Base-by-base conservation (phyloP, 2,888 invertebrate genomes). In the Tanytarsus gracilentus region DNA sequence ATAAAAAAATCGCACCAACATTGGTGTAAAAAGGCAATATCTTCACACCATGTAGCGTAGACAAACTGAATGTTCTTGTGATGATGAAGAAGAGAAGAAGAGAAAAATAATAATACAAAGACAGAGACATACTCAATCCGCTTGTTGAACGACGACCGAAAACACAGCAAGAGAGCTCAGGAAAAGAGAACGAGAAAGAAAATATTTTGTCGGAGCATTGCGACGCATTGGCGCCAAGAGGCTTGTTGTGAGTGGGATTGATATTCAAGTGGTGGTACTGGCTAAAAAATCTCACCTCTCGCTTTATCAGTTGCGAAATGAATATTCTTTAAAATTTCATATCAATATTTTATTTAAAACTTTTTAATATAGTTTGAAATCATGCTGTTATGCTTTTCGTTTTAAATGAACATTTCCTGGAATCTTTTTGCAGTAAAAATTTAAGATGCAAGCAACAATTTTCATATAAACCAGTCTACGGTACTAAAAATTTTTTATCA, bases 1-100 rank as follows among this genome's bases (percentile, higher is more conserved):
- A 58, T 44, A 48, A n/a, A n/a, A n/a, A 58, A 58, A 58, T 58
- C 58, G 48, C 58, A 58, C 58, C 48, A 58, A 58, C 30, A 58
- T 58, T 26, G 30, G 25, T 30, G 44, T 21, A 36, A 21, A 26
- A 49, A 40, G 14, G 49, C 14, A 27, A 44, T 44, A 18, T 44
- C 44, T 44, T 36, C 16, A 36, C 36, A 36, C 36, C 16, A 36
- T 9, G 23, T 44, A 21, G n/a, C n/a, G n/a, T n/a, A n/a, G n/a
- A n/a, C n/a, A n/a, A n/a, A n/a, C n/a, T n/a, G n/a, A n/a, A n/a
- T n/a, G n/a, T n/a, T n/a, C n/a, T n/a, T 44, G 21, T 44, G 23
- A 44, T 23, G 44, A 5, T 23, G 44, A 18, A 44, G 23, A 44
- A 36, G 16, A 5, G n/a, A 40, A 26, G 23, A 36, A 55, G 23